These are phyloP conservation scores for Sicus ferrugineus DNA, from an alignment of 2,888 invertebrate genomes.

Conservation along the genomic window DNA sequence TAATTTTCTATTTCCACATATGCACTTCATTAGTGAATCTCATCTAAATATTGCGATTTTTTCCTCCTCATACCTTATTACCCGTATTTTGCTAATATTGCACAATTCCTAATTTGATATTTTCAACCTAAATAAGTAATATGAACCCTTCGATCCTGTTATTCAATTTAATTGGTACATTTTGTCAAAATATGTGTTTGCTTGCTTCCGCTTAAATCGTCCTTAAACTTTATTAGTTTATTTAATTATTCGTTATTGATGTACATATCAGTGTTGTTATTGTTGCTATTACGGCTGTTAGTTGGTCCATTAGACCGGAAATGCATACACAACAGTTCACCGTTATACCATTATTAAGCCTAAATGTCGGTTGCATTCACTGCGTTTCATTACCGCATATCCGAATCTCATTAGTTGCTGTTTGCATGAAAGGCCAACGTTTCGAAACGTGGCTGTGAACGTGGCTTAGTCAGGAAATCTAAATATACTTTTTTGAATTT, in stretches of 20 bases:
- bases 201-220: constrained; percentile 14
- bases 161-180: constrained; percentile 1
- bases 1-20: neutral
- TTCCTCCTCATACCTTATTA: neutral
- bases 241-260: constrained; percentile 18
- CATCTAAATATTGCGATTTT: neutral
- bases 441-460: too few species aligned
- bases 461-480: too few species aligned
- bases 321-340: too few species aligned
- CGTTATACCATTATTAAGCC: too few species aligned
- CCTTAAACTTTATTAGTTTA: constrained; percentile 11
- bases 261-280: constrained; percentile 17
- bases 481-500: too few species aligned
- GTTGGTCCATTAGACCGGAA: constrained; percentile 21
- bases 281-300: constrained; percentile 12
- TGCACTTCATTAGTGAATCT: neutral
- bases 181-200: constrained; percentile 14
- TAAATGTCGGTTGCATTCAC: neutral
- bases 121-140: neutral
- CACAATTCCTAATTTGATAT: neutral
- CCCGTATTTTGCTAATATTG: neutral
- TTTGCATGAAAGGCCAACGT: too few species aligned
- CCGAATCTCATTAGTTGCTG: constrained; percentile 16
- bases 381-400: constrained; percentile 14
- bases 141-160: neutral